A percentile compares a stretch with the other conserved stretches of the same genome.
These are phyloP conservation scores for Parnassius glacialis DNA, from an alignment of 2,888 invertebrate genomes.

Conservation along the genomic window DNA sequence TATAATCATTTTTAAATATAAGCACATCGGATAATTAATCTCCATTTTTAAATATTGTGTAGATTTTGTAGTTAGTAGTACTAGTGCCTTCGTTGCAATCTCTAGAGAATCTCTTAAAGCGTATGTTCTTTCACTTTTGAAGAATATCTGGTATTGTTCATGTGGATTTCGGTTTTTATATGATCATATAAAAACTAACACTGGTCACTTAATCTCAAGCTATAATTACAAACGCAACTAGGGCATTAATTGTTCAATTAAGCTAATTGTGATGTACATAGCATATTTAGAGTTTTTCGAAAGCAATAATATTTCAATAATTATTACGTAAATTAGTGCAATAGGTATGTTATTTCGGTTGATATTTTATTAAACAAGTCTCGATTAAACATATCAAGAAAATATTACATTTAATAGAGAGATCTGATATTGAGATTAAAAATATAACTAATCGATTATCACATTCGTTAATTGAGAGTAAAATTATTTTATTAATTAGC, in stretches of 20 bases:
- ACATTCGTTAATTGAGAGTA: conserved; percentile 42
- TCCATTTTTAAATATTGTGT: conserved; percentile 40
- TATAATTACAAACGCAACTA: conserved; percentile 28
- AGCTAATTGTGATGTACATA: conserved; percentile 51
- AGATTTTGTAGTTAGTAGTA: conserved; percentile 37
- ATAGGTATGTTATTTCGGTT: conserved; percentile 73
- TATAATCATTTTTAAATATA: conserved; percentile 36
- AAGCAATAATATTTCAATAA: conserved; percentile 65
- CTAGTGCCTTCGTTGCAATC: conserved; percentile 63
- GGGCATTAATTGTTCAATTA: conserved; percentile 34
- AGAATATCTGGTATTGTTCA: conserved; percentile 32
- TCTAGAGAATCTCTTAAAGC: conserved; percentile 61
- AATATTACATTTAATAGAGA: conserved; percentile 50
- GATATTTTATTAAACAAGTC: conserved; percentile 61
- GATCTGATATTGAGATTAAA: conserved; percentile 79
- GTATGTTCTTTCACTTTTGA: conserved; percentile 32
- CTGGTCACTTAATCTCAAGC: conserved; percentile 12
- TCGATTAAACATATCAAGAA: conserved; percentile 44
- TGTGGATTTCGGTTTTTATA: not conserved
- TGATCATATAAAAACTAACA: conserved; percentile 22
- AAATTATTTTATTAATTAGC: conserved; percentile 26
- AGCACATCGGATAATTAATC: conserved; percentile 37
- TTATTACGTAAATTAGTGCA: conserved; percentile 64
- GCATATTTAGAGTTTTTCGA: conserved; percentile 52
- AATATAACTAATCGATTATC: conserved; percentile 50